Evolutionary conservation across 2,797 vertebrate genomes (phyloP), one percentile per base, ranked within the genome.

Genomic region (Lepilemur ruficaudatus): DNA sequence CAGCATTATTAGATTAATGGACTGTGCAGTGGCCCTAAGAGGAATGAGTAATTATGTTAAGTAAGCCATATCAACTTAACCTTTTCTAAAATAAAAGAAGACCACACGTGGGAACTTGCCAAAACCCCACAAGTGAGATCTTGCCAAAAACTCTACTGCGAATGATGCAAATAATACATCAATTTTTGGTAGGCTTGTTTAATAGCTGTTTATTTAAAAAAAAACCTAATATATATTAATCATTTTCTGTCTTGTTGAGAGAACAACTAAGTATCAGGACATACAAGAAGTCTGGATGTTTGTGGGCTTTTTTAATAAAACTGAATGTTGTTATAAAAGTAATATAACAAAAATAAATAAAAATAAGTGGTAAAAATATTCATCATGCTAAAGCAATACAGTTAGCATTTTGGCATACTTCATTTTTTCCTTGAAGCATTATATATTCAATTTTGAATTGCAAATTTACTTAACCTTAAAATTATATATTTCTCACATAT

Each of bases 1-100:
- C 81, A 96, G 57, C 50, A 93, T 25, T 78, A 76, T 97, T 96
- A 72, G 17, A 52, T 95, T 93, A 81, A 96, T 98, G 93, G 69
- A 95, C 93, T 95, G 46, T 96, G 50, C 61, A 90, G 84, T 92
- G 70, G 78, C 83, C 80, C 92, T 85, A 75, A 38, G 46, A 94
- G 69, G 93, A 97, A 63, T 83, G 12, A 93, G 95, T 79, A 85
- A 87, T 91, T 95, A 22, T 88, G 43, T 94, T 97, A 97, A 61
- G 59, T 86, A 97, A 93, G 38, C 87, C 95, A 94, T 92, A 82
- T 89, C 90, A 96, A 80, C n/a, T 70, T 22, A 46, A 13, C 38
- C n/a, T 97, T 89, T 43, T 20, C n/a, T 67, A 2, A 18, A 41
- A 84, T 65, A 65, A 57, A 50, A 81, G 72, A 52, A 55, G 2